These are phyloP conservation scores for Larimichthys polyactis DNA, from an alignment of 2,113 vertebrate genomes.

Conservation along the genomic window DNA sequence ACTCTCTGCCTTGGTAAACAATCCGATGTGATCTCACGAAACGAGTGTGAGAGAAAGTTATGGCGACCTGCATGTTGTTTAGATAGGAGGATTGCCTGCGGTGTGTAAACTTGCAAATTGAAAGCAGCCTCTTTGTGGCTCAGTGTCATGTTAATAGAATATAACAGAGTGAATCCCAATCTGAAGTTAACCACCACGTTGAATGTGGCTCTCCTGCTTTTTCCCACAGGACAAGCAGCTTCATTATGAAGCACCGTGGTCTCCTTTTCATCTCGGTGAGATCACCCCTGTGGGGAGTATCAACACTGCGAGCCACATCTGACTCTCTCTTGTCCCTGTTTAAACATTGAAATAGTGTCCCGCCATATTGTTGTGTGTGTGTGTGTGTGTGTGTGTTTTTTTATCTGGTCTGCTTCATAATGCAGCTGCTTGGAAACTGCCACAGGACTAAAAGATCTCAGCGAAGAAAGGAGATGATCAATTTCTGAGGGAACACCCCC, in stretches of 20 bases:
- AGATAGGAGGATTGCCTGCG: constrained; percentile 11
- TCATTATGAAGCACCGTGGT: constrained; percentile 76
- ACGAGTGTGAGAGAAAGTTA: constrained; percentile 35
- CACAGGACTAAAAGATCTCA: constrained; percentile 71
- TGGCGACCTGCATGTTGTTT: constrained; percentile 42
- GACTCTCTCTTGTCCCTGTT: constrained; percentile 74
- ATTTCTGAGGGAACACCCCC: constrained; percentile 73
- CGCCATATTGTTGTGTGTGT: constrained; percentile 71
- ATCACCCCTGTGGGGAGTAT: constrained; percentile 77
- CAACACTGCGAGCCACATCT: constrained; percentile 71
- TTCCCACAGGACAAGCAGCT: constrained; percentile 76
- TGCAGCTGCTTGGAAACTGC: constrained; percentile 71
- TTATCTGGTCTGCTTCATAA: constrained; percentile 67
- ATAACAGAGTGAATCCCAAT: constrained; percentile 61
- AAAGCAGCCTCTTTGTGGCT: constrained; percentile 45
- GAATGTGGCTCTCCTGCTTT: constrained; percentile 65
- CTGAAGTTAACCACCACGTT: constrained; percentile 68
- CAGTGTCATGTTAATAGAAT: constrained; percentile 62
- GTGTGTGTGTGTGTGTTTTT: constrained; percentile 47
- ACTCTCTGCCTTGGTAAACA: constrained; percentile 43
- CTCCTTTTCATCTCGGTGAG: constrained; percentile 73
- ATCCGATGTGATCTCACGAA: constrained; percentile 12
- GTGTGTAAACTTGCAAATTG: constrained; percentile 51
- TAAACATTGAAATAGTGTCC: constrained; percentile 76
- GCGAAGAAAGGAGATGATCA: constrained; percentile 67